Percentiles rank a stretch among this genome's conserved stretches.
phyloP scores from a whole-genome alignment of 2,797 vertebrate species.

The Crenuchus spilurus region DNA sequence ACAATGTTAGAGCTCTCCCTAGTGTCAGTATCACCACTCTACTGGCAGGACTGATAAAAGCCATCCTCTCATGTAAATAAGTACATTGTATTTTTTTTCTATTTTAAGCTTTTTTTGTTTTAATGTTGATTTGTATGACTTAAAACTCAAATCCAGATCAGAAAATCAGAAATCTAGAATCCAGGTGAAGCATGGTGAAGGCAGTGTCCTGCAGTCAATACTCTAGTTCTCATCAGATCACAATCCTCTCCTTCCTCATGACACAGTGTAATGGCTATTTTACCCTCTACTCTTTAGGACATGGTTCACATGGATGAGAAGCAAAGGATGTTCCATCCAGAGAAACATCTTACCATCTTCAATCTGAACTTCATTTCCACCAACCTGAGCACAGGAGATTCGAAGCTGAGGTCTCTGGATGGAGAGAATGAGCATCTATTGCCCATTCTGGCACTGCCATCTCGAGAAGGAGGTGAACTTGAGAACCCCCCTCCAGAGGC shows the following conservation, averaged over 20 bases:
- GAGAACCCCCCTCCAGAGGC: background rate
- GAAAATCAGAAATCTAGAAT: too few species aligned
- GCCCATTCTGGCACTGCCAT: background rate
- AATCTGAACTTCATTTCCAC: constrained; percentile 23
- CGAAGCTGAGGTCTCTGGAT: background rate
- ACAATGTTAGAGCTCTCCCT: too few species aligned
- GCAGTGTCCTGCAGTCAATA: background rate
- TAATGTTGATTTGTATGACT: too few species aligned
- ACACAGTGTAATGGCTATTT: background rate
- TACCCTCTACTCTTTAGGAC: background rate
- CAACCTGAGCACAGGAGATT: background rate
- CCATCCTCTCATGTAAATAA: too few species aligned
- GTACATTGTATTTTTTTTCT: too few species aligned
- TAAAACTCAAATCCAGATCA: too few species aligned
- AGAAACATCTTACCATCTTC: constrained; percentile 18
- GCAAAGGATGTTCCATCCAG: constrained; percentile 16
- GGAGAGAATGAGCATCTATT: background rate
- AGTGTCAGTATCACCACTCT: too few species aligned
- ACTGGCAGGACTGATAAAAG: too few species aligned
- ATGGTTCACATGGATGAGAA: background rate
- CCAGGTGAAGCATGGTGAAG: too few species aligned
- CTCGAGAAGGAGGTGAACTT: background rate
- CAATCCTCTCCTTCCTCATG: too few species aligned
- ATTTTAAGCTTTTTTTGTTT: too few species aligned
- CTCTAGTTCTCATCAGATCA: too few species aligned